These are phyloP conservation scores for Cyrtorhinus lividipennis DNA, from an alignment of 1,140 invertebrate genomes.

Conservation along the genomic window DNA sequence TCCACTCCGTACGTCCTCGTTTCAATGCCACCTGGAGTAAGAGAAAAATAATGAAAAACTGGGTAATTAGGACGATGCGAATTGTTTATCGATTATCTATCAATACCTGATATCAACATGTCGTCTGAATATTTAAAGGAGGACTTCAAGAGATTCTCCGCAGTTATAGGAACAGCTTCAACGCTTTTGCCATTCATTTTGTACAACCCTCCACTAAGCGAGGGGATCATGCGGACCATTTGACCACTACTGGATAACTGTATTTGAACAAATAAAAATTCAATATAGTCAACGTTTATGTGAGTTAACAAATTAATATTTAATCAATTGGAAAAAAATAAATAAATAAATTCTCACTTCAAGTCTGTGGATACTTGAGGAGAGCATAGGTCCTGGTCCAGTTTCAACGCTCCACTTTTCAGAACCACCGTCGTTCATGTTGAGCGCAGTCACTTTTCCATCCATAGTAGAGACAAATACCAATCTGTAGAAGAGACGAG, in stretches of 20 bases:
- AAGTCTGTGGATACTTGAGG: conserved; percentile 67
- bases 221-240: conserved; percentile 76
- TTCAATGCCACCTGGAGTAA: conserved; percentile 37
- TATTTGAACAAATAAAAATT: conserved; percentile 25
- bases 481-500: conserved; percentile 29
- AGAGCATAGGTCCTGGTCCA: conserved; percentile 53
- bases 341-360: conserved; percentile 39
- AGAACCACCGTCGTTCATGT: conserved; percentile 47
- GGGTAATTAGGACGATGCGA: neutral
- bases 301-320: no score
- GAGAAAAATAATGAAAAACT: conserved; percentile 13
- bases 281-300: neutral
- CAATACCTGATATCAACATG: conserved; percentile 63
- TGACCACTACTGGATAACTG: conserved; percentile 74
- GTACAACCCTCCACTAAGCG: conserved; percentile 75
- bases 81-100: neutral
- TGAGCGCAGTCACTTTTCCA: conserved; percentile 65
- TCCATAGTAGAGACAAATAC: conserved; percentile 77
- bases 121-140: conserved; percentile 75
- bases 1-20: conserved; percentile 48
- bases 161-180: conserved; percentile 69
- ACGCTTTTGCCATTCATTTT: conserved; percentile 79
- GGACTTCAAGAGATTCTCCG: conserved; percentile 67
- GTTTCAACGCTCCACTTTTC: conserved; percentile 60
- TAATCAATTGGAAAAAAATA: no score